phyloP scores from a whole-genome alignment of 2,888 invertebrate species.

The Pyralis farinalis region DNA sequence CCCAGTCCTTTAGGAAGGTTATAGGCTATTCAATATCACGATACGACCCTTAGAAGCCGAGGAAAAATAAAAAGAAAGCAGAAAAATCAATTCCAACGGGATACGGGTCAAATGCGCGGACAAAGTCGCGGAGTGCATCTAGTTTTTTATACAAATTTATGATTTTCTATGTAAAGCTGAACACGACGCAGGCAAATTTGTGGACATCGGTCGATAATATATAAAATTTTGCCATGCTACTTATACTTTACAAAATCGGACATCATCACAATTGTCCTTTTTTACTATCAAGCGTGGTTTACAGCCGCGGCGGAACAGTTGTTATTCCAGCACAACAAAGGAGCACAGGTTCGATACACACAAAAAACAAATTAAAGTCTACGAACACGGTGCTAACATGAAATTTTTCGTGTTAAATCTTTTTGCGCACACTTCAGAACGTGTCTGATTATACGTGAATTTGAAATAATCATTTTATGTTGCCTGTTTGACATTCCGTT shows the following conservation, averaged over 20 bases:
- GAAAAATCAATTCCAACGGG: no score
- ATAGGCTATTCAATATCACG: no score
- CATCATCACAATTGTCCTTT: constrained; percentile 7
- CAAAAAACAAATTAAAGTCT: constrained; percentile 2
- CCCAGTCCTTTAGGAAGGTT: no score
- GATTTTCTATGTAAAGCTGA: no score
- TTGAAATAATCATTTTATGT: background rate
- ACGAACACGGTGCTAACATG: constrained; percentile 6
- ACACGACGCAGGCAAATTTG: no score
- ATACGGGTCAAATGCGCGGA: no score
- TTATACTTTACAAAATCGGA: constrained; percentile 8
- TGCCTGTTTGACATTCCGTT: no score
- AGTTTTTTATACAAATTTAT: no score
- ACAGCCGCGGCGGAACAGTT: constrained; percentile 8
- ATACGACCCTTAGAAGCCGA: no score
- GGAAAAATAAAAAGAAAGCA: no score
- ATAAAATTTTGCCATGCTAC: constrained; percentile 2
- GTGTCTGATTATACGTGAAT: constrained; percentile 47
- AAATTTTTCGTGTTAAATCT: constrained; percentile 15
- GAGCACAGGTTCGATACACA: background rate
- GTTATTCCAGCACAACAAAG: constrained; percentile 6
- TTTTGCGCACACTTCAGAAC: constrained; percentile 43
- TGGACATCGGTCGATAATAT: background rate
- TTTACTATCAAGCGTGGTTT: constrained; percentile 5
- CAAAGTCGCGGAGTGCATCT: no score